Evolutionary conservation across 23 tunicate genomes (phyloP).

Genomic region (Diplosoma virens): DNA sequence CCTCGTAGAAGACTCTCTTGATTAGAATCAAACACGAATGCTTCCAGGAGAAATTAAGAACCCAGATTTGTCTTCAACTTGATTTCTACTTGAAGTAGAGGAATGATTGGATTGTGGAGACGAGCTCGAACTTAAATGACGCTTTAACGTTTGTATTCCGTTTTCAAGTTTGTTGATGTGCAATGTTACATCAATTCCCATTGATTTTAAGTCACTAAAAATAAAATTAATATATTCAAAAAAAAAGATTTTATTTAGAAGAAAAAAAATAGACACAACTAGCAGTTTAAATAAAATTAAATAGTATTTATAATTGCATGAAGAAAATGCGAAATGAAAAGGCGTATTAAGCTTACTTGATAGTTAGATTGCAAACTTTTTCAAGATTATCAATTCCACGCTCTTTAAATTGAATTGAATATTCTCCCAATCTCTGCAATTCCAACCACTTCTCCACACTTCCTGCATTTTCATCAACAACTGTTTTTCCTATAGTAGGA

Average conservation of each 20-base stretch:
- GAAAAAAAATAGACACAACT: no score
- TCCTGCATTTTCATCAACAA: slow-evolving; percentile 20
- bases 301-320: no score
- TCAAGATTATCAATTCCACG: slow-evolving; percentile 68
- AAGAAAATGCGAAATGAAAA: no score
- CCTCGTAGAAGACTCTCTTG: no score
- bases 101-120: slow-evolving; percentile 37
- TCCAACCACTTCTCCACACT: slow-evolving; percentile 54
- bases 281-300: no score
- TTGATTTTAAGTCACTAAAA: slow-evolving; percentile 55
- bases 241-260: no score
- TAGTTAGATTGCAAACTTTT: slow-evolving; percentile 59
- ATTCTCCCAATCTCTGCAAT: slow-evolving; percentile 35
- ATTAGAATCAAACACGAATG: no score
- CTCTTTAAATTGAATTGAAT: slow-evolving; percentile 37
- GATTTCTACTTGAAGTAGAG: no score
- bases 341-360: slow-evolving; percentile 51
- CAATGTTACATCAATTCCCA: slow-evolving; percentile 60
- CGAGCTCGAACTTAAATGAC: slow-evolving; percentile 44
- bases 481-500: slow-evolving; percentile 25
- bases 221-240: no score
- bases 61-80: no score
- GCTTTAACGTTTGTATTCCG: slow-evolving; percentile 51
- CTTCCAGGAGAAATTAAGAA: no score
- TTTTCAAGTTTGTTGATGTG: slow-evolving; percentile 58